Percentiles rank a stretch among this genome's conserved stretches.
phyloP scores from a whole-genome alignment of 2,113 vertebrate genomes.

The Scortum barcoo region DNA sequence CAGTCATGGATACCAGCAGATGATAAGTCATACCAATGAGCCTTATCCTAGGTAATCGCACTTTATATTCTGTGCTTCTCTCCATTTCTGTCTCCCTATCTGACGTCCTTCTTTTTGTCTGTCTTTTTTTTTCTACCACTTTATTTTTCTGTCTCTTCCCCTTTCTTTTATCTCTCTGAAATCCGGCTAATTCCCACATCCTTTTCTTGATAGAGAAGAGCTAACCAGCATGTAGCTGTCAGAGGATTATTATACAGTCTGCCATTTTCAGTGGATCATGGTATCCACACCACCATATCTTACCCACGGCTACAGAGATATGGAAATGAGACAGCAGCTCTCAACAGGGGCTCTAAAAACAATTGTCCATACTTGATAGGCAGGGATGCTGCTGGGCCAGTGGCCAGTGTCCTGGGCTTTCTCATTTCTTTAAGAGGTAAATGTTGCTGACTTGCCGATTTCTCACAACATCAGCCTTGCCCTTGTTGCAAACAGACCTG shows the following conservation, averaged over 20 bases:
- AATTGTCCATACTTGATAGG: constrained; percentile 64
- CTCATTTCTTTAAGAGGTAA: constrained; percentile 70
- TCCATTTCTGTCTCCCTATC: constrained; percentile 29
- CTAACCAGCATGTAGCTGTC: constrained; percentile 57
- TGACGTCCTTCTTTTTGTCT: constrained; percentile 15
- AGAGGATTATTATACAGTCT: constrained; percentile 31
- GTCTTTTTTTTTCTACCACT: constrained; percentile 29
- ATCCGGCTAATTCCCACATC: constrained; percentile 33
- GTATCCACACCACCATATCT: constrained; percentile 48
- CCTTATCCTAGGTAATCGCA: constrained; percentile 49
- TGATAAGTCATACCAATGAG: constrained; percentile 76
- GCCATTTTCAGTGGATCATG: constrained; percentile 49
- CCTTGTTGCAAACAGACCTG: constrained; percentile 65
- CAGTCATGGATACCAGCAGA: constrained; percentile 69
- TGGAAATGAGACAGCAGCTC: constrained; percentile 62
- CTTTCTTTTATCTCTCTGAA: constrained; percentile 41
- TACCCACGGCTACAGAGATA: constrained; percentile 44
- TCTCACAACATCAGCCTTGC: constrained; percentile 47
- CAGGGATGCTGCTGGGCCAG: constrained; percentile 49
- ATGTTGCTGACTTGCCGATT: constrained; percentile 73
- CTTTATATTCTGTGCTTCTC: constrained; percentile 48
- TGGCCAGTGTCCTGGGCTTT: constrained; percentile 55
- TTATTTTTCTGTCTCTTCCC: constrained; percentile 19
- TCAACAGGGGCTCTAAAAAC: constrained; percentile 70
- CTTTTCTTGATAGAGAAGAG: constrained; percentile 34